Conservation (phyloP, 2,113 vertebrate genomes). For the Alexandromys fortis region DNA sequence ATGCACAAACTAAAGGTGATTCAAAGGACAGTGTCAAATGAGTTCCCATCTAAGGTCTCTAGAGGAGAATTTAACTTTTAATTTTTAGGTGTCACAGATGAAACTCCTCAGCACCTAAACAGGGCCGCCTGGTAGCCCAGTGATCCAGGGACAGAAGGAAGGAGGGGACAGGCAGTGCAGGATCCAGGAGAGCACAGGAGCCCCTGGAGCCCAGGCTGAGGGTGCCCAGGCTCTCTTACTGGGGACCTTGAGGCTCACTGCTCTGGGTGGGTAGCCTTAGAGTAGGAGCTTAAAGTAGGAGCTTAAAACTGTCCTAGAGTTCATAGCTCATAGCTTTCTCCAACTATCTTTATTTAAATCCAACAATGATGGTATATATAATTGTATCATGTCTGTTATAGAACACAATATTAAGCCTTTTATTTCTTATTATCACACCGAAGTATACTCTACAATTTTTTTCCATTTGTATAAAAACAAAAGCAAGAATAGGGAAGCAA, state of each 20-base stretch:
- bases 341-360: neutral
- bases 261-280: too few relatives aligned
- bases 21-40: neutral
- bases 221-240: too few relatives aligned
- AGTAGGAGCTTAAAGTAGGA: too few relatives aligned
- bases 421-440: neutral
- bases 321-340: neutral
- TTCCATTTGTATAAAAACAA: neutral
- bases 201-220: too few relatives aligned
- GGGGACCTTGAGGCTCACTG: too few relatives aligned
- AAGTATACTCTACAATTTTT: too few relatives aligned
- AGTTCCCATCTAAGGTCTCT: neutral
- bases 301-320: too few relatives aligned
- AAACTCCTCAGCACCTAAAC: too few relatives aligned
- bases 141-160: too few relatives aligned
- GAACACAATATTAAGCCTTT: neutral
- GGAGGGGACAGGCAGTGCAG: too few relatives aligned
- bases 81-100: neutral
- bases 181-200: too few relatives aligned
- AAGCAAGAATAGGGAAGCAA: neutral
- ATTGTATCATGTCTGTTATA: neutral
- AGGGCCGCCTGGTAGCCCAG: too few relatives aligned
- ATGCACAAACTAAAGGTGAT: neutral
- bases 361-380: rapidly evolving
- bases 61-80: neutral